Percentiles rank a stretch among this genome's conserved stretches.
Evolutionary conservation across 2,888 invertebrate genomes (phyloP).

Genomic region (Pollenia labialis): DNA sequence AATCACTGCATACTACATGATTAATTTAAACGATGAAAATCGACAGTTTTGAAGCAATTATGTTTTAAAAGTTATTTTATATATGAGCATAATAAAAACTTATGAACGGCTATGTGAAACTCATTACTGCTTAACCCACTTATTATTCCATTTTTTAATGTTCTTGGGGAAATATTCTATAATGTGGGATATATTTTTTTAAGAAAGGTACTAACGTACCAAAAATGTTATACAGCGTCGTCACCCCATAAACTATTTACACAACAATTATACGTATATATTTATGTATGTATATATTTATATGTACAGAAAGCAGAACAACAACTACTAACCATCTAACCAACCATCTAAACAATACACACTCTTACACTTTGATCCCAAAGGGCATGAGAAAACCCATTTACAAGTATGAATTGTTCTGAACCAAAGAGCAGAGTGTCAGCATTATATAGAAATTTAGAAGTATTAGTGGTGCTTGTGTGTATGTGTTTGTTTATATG

Average conservation of each 20-base stretch:
- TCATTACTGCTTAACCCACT: no score
- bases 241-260: slow-evolving; percentile 13
- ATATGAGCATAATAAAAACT: no score
- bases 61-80: no score
- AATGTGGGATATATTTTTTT: no score
- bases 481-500: background rate
- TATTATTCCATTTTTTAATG: no score
- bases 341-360: slow-evolving; percentile 29
- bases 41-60: no score
- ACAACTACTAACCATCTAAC: background rate
- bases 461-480: slow-evolving; percentile 16
- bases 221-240: background rate
- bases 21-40: no score
- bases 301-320: background rate
- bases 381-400: slow-evolving; percentile 60
- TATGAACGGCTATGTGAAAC: no score
- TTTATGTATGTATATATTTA: background rate
- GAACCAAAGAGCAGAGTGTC: slow-evolving; percentile 17
- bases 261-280: no score
- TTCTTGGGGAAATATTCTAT: no score
- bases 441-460: slow-evolving; percentile 27
- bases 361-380: slow-evolving; percentile 63
- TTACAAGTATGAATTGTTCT: slow-evolving; percentile 52
- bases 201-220: slow-evolving; percentile 15
- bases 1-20: no score